A percentile compares a stretch with the other conserved stretches of the same genome.
Evolutionary conservation across 2,797 vertebrate genomes (phyloP).

Genomic region (Philypnodon macrostomus): DNA sequence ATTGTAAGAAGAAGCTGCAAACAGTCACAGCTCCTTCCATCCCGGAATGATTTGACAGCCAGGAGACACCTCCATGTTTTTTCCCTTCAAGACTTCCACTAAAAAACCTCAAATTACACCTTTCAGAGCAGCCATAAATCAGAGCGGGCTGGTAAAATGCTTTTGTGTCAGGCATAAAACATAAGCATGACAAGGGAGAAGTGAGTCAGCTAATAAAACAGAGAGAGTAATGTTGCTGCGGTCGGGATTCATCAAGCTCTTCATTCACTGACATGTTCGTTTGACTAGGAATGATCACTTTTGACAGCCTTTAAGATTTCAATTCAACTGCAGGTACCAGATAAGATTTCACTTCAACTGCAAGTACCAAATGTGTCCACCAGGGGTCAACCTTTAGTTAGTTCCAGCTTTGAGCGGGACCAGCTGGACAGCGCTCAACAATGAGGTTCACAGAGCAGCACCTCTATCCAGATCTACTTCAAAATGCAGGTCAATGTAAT

Average conservation of each 20-base stretch:
- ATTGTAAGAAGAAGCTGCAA: constrained; percentile 2
- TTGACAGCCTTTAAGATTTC: constrained; percentile 6
- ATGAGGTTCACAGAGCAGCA: constrained; percentile 40
- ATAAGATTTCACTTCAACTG: constrained; percentile 2
- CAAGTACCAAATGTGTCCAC: constrained; percentile 46
- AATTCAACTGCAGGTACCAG: constrained; percentile 10
- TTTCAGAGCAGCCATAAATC: constrained; percentile 63
- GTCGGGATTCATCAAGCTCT: constrained; percentile 20
- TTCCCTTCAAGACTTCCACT: constrained; percentile 22
- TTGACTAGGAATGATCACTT: constrained; percentile 14
- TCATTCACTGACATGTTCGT: constrained; percentile 19
- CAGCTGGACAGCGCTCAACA: constrained; percentile 51
- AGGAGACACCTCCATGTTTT: constrained; percentile 20
- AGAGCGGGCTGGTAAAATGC: constrained; percentile 55
- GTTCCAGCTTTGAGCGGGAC: constrained; percentile 26
- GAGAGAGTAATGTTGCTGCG: constrained; percentile 25
- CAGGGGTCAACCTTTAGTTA: constrained; percentile 68
- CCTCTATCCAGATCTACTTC: constrained; percentile 34
- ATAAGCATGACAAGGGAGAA: constrained; percentile 38
- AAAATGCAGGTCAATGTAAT: constrained; percentile 29
- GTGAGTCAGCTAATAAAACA: constrained; percentile 44
- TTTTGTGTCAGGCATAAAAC: constrained; percentile 58
- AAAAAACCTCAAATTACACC: constrained; percentile 62
- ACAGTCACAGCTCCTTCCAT: constrained; percentile 15
- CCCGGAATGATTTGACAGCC: constrained; percentile 33